Evolutionary conservation across 2,888 invertebrate genomes (phyloP), one percentile per base, ranked within the genome.

Genomic region (Linnaemya vulpina): DNA sequence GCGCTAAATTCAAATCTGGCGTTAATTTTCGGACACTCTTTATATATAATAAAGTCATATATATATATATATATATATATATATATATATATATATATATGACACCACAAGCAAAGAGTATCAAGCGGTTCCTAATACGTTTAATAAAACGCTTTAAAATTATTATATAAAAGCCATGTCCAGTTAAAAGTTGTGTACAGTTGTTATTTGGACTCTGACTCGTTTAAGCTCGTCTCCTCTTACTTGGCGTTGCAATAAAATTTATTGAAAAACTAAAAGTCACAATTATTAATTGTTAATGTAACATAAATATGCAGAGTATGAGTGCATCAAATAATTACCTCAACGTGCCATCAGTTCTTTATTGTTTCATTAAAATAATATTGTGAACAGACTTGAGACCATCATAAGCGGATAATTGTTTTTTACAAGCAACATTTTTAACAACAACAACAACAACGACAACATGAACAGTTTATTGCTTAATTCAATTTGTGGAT

Each of bases 401-500:
- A 35, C n/a, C n/a, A n/a, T 35, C 35, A 30, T 25, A 60, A 0
- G 20, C 11, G 38, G 38, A 38, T 38, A 60, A 38, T 17, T 60
- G 13, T 20, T n/a, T 38, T 76, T 67, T 5, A 25, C 9, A 3
- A 35, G 15, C 22, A 40, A 58, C 46, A 65, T 13, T 43, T 40
- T 10, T 40, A 58, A 30, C 17, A n/a, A n/a, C n/a, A n/a, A 46
- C 30, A 13, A 46, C 13, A 20, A 67, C 22, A 73, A 9, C 3
- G 55, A 22, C 43, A 77, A 35, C 25, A 74, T 63, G 77, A 82
- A 40, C 68, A 55, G 17, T 53, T 55, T 46, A 65, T 68, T 75
- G 67, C 10, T 76, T 53, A 77, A 70, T 83, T 7, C 25, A 51
- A 43, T 80, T 60, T 84, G 62, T 84, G 68, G 73, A 9, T 49